Percentiles rank a stretch among this genome's conserved stretches.
Conservation (phyloP, 2,888 invertebrate species). For the Chymomyza amoena region DNA sequence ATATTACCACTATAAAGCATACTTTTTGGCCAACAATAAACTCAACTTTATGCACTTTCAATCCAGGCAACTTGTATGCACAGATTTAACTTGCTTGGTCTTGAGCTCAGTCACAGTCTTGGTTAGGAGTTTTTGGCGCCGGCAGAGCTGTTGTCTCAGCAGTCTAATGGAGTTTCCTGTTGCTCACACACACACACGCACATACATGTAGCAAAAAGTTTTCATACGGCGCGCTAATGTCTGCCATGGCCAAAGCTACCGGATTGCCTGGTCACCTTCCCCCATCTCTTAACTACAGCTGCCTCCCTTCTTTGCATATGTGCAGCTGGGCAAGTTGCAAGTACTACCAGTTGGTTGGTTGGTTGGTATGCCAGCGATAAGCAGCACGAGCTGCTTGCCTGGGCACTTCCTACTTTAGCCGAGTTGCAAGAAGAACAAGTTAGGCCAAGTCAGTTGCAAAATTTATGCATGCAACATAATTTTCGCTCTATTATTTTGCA, state of each 20-base stretch:
- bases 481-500: conserved; percentile 58
- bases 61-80: conserved; percentile 74
- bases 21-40: conserved; percentile 74
- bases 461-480: conserved; percentile 70
- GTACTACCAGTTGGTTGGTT: not conserved
- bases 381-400: conserved; percentile 48
- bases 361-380: conserved; percentile 41
- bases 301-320: not conserved
- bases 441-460: conserved; percentile 24
- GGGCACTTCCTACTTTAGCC: not conserved
- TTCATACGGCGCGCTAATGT: conserved; percentile 36
- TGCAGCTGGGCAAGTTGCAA: not conserved
- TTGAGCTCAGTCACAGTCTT: conserved; percentile 17
- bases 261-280: not conserved
- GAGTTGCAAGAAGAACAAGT: not conserved
- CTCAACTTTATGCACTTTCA: conserved; percentile 74
- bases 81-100: conserved; percentile 62
- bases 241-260: not conserved
- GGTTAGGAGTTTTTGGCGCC: conserved; percentile 8
- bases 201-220: conserved; percentile 36
- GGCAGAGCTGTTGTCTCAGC: conserved; percentile 40
- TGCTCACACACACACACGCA: conserved; percentile 10
- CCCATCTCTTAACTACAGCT: not conserved
- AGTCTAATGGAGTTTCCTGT: conserved; percentile 63
- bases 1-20: conserved; percentile 65